Percentiles rank a stretch among this genome's conserved stretches.
phyloP scores from a whole-genome alignment of 2,797 vertebrate species.

The Acanthurus leucopareius region DNA sequence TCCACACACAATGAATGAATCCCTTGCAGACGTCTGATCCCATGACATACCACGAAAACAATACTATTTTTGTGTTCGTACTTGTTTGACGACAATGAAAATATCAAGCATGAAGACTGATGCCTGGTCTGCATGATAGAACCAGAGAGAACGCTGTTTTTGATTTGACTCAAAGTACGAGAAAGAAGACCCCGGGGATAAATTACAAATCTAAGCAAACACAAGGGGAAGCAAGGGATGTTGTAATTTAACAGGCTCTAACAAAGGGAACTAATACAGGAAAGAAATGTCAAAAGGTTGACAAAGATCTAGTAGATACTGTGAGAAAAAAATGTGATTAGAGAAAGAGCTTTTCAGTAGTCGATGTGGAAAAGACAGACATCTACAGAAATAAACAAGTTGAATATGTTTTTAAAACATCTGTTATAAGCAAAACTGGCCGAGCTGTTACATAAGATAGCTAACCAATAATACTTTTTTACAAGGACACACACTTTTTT shows the following conservation, averaged over 20 bases:
- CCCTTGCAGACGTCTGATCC: conserved; percentile 28
- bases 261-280: background rate
- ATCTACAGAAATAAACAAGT: no score
- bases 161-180: conserved; percentile 43
- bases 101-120: conserved; percentile 1
- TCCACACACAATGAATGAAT: conserved; percentile 27
- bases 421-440: no score
- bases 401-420: no score
- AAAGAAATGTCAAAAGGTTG: conserved; percentile 11
- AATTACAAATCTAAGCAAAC: conserved; percentile 54
- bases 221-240: conserved; percentile 33
- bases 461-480: no score
- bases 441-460: no score
- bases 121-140: conserved; percentile 38
- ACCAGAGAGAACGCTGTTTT: conserved; percentile 19
- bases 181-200: conserved; percentile 55
- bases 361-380: no score
- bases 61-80: conserved; percentile 24
- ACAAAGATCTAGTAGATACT: background rate
- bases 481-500: background rate
- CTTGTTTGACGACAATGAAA: conserved; percentile 39
- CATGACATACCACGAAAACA: conserved; percentile 34
- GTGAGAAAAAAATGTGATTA: conserved; percentile 5
- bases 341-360: background rate
- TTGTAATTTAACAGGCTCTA: conserved; percentile 26